Evolutionary conservation across 2,113 vertebrate genomes (phyloP), one percentile per base, ranked within the genome.

Genomic region (Sciurus niger): DNA sequence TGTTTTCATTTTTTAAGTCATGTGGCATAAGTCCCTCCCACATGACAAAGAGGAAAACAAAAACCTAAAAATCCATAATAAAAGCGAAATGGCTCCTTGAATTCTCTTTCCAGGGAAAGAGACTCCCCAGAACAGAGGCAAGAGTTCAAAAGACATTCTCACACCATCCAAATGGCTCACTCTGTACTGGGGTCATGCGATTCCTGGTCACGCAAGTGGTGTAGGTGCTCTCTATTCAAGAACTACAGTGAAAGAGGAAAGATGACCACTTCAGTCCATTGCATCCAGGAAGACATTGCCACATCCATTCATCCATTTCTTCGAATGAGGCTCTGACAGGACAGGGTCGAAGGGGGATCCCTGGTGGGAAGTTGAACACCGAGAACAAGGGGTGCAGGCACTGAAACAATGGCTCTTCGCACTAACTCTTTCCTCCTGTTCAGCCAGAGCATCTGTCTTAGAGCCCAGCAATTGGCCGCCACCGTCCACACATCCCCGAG

Each of bases 201-300:
- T 77, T 46, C 20, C 37, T 8, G 43, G 67, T 74, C 48, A 67
- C 40, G 20, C 13, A 63, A 28, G 32, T 2, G 18, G 74, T 25
- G 65, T 5, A 30, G 25, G 18, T 20, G 28, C 53, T 72, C 30
- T 86, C 43, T n/a, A 77, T 0, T 13, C 82, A 25, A 16, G 40
- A 24, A 67, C 4, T 30, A 40, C 0, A 8, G 37, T 1, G 30
- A 82, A 37, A 55, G 0, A 8, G 17, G 13, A 25, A 67, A 24
- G 17, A 51, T 10, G 37, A 20, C 9, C 40, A 53, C 53, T 3
- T 2, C 0, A 30, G 10, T 8, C 4, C 22, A 22, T 24, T 0
- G 28, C 18, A 43, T 8, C 34, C 32, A n/a, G 16, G 2, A 55
- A 16, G 24, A 28, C 25, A 4, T 32, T 18, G 67, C 10, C 25